Conservation (phyloP, 2,888 invertebrate genomes). For the Odontocerum albicorne region DNA sequence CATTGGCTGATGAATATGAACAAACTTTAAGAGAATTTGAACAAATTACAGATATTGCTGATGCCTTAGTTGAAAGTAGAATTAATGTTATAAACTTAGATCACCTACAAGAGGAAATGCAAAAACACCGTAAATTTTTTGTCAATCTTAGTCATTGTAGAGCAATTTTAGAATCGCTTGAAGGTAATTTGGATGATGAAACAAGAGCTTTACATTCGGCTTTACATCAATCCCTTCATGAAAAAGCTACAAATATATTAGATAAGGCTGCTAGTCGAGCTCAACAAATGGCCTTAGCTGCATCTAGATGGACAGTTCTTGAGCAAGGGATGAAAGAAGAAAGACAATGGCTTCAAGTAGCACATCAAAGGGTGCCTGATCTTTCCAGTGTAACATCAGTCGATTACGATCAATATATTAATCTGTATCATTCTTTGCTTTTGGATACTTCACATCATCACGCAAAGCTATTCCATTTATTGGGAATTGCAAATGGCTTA, state of each 20-base stretch:
- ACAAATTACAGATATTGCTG: constrained; percentile 83
- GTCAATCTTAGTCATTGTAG: constrained; percentile 85
- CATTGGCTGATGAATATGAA: constrained; percentile 83
- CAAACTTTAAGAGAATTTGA: constrained; percentile 85
- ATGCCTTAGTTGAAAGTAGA: constrained; percentile 75
- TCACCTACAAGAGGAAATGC: constrained; percentile 86
- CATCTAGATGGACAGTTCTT: constrained; percentile 79
- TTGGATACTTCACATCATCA: constrained; percentile 80
- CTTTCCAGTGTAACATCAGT: constrained; percentile 77
- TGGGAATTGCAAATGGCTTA: constrained; percentile 71
- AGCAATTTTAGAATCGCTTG: constrained; percentile 82
- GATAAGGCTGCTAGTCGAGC: constrained; percentile 81
- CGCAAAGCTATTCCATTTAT: constrained; percentile 72
- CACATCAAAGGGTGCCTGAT: constrained; percentile 82
- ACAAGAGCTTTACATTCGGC: constrained; percentile 72
- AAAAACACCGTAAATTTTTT: constrained; percentile 86
- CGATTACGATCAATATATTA: constrained; percentile 83
- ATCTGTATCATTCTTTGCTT: constrained; percentile 77
- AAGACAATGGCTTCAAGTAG: constrained; percentile 79
- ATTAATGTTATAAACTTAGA: constrained; percentile 74
- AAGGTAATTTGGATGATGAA: constrained; percentile 79
- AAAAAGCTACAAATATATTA: constrained; percentile 72
- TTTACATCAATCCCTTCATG: constrained; percentile 75
- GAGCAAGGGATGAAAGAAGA: constrained; percentile 84
- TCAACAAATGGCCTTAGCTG: constrained; percentile 82